Evolutionary conservation across 2,888 invertebrate species (phyloP), one percentile per base, ranked within the genome.

Genomic region (Zootermopsis nevadensis): DNA sequence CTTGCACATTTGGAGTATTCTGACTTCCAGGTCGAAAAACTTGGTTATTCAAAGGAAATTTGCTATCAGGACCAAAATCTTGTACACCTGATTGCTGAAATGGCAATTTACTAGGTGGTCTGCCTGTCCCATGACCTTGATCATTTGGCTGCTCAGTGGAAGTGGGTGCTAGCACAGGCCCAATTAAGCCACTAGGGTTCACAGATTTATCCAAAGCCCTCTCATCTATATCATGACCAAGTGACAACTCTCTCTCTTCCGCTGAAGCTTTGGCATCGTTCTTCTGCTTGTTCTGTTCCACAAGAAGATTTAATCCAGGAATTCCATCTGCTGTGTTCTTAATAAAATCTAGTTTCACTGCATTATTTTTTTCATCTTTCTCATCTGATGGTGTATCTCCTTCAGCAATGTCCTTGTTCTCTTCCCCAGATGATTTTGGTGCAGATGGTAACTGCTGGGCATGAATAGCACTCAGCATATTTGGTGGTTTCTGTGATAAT

Each of bases 301-400:
- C 55, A 27, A 94, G 93, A 84, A 95, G 91, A 90, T 95, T 95
- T 83, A 95, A 90, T 0, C 95, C 95, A 19, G 95, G 95, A 87
- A 95, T 95, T 69, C 93, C 93, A 86, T 92, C 92, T 80, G 88
- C 87, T 38, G 82, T 76, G 22, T 48, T 83, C 27, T 80, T 84
- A 22, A 67, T 60, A 42, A 82, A 82, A 80, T 83, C 79, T 80
- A 80, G 38, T 38, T 76, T 77, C 48, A 33, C 15, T 53, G 30
- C 60, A 55, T 31, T 53, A 7, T 22, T 69, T 48, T 72, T 12
- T 0, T 80, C 48, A 66, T 83, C 83, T 76, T 83, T 76, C 15
- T 80, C 48, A 38, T 80, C 35, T 33, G 85, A 85, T 31, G 82
- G 84, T 77, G 86, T 84, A 84, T 86, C 85, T 85, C 74, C 66